Percentiles rank a stretch among this genome's conserved stretches.
phyloP scores from a whole-genome alignment of 2,113 vertebrate genomes.

The Trematocara stigmaticum region DNA sequence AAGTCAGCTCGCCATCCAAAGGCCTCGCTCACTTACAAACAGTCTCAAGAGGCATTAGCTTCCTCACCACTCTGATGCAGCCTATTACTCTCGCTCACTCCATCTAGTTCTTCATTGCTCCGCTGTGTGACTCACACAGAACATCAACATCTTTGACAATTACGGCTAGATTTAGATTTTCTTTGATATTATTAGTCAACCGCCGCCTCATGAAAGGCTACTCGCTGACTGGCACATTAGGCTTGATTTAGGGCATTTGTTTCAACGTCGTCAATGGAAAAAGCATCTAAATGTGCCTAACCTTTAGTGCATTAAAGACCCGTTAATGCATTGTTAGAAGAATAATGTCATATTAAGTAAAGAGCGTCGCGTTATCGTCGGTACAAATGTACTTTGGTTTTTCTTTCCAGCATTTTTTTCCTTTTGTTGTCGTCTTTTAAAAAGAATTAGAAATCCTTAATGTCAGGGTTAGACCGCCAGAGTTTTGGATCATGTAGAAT shows the following conservation, averaged over 20 bases:
- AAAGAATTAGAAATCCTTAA: not conserved
- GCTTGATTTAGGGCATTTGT: not conserved
- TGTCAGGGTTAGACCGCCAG: not conserved
- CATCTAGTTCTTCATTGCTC: conserved; percentile 23
- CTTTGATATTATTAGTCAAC: not conserved
- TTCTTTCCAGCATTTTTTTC: not conserved
- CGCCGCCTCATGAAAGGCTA: not conserved
- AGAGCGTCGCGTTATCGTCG: not conserved
- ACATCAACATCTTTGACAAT: conserved; percentile 2
- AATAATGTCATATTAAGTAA: not conserved
- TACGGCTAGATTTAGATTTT: not conserved
- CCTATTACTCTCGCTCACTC: conserved; percentile 53
- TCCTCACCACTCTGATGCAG: conserved; percentile 62
- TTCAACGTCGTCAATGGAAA: not conserved
- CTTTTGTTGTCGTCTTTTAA: not conserved
- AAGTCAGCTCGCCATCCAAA: conserved; percentile 61
- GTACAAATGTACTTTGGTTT: not conserved
- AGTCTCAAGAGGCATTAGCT: conserved; percentile 66
- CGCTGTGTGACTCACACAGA: not conserved
- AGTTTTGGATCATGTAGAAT: not conserved
- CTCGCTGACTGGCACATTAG: not conserved
- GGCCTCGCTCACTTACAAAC: conserved; percentile 56
- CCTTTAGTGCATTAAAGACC: not conserved
- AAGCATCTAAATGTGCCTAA: not conserved
- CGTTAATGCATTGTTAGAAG: not conserved